These are phyloP conservation scores for Seladonia tumulorum DNA, from an alignment of 2,888 invertebrate genomes.

Conservation along the genomic window DNA sequence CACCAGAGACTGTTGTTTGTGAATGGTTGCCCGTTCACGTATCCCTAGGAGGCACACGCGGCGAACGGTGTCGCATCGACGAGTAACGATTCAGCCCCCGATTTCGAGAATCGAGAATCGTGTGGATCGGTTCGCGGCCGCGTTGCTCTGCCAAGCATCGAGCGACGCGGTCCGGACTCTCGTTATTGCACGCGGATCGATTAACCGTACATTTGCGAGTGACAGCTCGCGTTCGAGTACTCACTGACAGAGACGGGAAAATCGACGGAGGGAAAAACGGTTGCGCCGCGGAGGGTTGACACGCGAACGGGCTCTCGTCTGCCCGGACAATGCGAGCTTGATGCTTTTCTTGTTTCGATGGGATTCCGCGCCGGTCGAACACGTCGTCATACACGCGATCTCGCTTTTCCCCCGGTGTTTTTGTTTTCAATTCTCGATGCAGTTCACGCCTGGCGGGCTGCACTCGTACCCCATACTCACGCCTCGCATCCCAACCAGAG, in stretches of 20 bases:
- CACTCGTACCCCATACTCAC: constrained; percentile 76
- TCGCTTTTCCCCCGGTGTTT: constrained; percentile 15
- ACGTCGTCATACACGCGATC: constrained; percentile 21
- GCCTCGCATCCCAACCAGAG: constrained; percentile 80
- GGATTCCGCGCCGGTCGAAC: background rate
- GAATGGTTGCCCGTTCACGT: constrained; percentile 36
- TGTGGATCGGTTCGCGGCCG: constrained; percentile 29
- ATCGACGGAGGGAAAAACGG: background rate
- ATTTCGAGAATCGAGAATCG: constrained; percentile 37
- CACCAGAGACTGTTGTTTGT: background rate
- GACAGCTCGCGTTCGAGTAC: constrained; percentile 34
- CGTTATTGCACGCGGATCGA: constrained; percentile 57
- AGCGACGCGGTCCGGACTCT: constrained; percentile 32
- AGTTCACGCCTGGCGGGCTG: constrained; percentile 70
- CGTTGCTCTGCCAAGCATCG: constrained; percentile 38
- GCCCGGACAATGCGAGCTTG: background rate
- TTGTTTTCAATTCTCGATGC: constrained; percentile 58
- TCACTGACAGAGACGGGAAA: constrained; percentile 9
- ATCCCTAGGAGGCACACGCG: constrained; percentile 58
- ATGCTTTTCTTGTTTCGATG: background rate
- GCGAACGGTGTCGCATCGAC: constrained; percentile 51
- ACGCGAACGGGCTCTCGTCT: background rate
- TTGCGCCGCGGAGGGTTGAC: background rate
- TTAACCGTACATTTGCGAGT: constrained; percentile 51
- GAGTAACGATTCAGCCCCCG: constrained; percentile 46